Conservation (phyloP, 2,888 invertebrate genomes). For the Hemithea aestivaria region DNA sequence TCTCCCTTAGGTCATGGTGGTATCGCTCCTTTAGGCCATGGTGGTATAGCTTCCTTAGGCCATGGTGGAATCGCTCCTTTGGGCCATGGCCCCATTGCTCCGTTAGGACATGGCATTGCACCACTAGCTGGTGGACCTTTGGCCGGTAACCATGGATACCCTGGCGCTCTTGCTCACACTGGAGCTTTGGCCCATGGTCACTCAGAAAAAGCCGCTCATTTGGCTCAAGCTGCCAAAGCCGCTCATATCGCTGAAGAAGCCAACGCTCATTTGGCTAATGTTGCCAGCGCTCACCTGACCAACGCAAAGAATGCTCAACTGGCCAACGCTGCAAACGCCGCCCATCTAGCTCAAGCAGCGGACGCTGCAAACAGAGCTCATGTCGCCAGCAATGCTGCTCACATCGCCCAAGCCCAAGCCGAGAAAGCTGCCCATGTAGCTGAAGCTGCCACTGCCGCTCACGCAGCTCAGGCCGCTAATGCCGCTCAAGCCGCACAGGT, state of each 20-base stretch:
- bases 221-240: conserved; percentile 20
- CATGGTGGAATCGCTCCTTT: conserved; percentile 4
- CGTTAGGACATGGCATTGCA: not conserved
- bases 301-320: conserved; percentile 18
- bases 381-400: conserved; percentile 13
- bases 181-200: conserved; percentile 12
- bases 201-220: conserved; percentile 22
- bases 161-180: conserved; percentile 13
- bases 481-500: conserved; percentile 23
- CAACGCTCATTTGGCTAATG: conserved; percentile 24
- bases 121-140: conserved; percentile 2
- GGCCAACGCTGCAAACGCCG: conserved; percentile 17
- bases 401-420: conserved; percentile 17
- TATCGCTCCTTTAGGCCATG: conserved; percentile 18
- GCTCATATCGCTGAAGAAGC: conserved; percentile 24
- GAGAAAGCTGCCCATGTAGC: conserved; percentile 20
- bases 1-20: conserved; percentile 17
- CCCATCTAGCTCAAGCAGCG: conserved; percentile 18
- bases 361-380: conserved; percentile 11
- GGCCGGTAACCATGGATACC: conserved; percentile 8
- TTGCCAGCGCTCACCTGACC: conserved; percentile 15
- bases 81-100: conserved; percentile 3
- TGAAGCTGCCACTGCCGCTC: conserved; percentile 24
- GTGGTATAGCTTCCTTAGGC: not conserved
- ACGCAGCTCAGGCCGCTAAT: conserved; percentile 15